phyloP scores from a whole-genome alignment of 2,797 vertebrate species.

The Enteromius treurensis region DNA sequence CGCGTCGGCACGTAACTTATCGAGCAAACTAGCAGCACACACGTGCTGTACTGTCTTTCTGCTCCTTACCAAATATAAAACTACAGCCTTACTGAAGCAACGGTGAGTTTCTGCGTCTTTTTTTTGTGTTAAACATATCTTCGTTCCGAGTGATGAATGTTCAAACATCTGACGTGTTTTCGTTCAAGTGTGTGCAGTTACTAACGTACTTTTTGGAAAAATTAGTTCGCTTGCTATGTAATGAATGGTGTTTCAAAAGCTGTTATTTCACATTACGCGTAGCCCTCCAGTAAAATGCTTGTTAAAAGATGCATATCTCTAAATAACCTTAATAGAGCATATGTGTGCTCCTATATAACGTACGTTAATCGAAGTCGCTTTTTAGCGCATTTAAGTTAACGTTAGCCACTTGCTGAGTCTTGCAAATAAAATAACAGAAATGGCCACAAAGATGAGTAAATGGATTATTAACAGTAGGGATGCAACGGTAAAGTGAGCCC shows the following conservation, averaged over 20 bases:
- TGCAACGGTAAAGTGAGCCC: too few relatives aligned
- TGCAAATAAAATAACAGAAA: neutral
- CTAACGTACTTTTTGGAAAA: neutral
- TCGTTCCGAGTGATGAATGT: neutral
- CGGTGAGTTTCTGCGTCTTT: neutral
- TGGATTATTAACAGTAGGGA: too few relatives aligned
- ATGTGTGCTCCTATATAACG: neutral
- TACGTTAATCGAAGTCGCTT: neutral
- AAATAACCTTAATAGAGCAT: neutral
- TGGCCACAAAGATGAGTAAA: neutral
- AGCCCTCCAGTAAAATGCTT: neutral
- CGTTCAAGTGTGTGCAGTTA: neutral
- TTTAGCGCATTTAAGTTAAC: neutral
- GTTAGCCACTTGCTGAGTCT: constrained; percentile 18
- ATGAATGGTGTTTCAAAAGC: neutral
- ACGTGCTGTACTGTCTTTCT: neutral
- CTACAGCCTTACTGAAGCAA: neutral
- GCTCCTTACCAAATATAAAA: neutral
- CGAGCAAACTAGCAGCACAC: neutral
- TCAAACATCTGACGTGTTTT: neutral
- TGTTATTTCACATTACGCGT: neutral
- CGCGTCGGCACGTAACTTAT: neutral
- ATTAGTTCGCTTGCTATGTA: neutral
- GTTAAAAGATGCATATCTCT: neutral
- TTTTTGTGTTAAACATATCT: neutral